phyloP scores from a whole-genome alignment of 2,888 invertebrate genomes.

The Stegana nigrithorax region DNA sequence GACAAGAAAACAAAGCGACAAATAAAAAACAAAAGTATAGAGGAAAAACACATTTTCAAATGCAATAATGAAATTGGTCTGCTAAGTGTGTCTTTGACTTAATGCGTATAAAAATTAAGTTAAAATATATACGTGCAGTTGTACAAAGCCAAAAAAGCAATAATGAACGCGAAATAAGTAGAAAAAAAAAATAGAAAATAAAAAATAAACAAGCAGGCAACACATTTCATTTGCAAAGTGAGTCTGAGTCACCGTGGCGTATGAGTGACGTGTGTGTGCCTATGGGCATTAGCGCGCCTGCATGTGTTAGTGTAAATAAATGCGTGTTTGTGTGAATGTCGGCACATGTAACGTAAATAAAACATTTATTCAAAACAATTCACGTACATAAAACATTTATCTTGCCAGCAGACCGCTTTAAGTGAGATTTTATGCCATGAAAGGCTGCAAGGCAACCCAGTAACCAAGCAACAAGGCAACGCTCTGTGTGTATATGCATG shows the following conservation, averaged over 20 bases:
- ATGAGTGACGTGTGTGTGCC: slow-evolving; percentile 43
- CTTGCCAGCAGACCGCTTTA: slow-evolving; percentile 57
- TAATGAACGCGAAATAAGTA: too few relatives aligned
- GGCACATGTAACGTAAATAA: slow-evolving; percentile 42
- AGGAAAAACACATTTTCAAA: too few relatives aligned
- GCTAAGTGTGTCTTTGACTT: too few relatives aligned
- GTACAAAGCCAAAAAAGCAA: too few relatives aligned
- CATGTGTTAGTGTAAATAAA: not conserved
- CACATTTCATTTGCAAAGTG: not conserved
- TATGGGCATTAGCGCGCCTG: not conserved
- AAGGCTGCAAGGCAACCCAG: too few relatives aligned
- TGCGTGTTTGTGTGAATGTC: slow-evolving; percentile 16
- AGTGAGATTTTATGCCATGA: slow-evolving; percentile 42
- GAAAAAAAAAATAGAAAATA: too few relatives aligned
- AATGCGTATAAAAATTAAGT: slow-evolving; percentile 33
- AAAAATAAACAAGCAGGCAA: too few relatives aligned
- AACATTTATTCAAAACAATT: slow-evolving; percentile 60
- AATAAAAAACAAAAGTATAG: too few relatives aligned
- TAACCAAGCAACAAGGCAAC: too few relatives aligned
- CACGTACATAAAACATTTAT: slow-evolving; percentile 62
- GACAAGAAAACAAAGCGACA: slow-evolving; percentile 36
- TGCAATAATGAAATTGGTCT: too few relatives aligned
- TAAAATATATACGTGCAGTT: slow-evolving; percentile 51
- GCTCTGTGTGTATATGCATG: not conserved
- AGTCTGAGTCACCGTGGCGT: slow-evolving; percentile 38